A percentile compares a stretch with the other conserved stretches of the same genome.
Evolutionary conservation across 2,113 vertebrate genomes (phyloP).

Genomic region (Rhinoderma darwinii): DNA sequence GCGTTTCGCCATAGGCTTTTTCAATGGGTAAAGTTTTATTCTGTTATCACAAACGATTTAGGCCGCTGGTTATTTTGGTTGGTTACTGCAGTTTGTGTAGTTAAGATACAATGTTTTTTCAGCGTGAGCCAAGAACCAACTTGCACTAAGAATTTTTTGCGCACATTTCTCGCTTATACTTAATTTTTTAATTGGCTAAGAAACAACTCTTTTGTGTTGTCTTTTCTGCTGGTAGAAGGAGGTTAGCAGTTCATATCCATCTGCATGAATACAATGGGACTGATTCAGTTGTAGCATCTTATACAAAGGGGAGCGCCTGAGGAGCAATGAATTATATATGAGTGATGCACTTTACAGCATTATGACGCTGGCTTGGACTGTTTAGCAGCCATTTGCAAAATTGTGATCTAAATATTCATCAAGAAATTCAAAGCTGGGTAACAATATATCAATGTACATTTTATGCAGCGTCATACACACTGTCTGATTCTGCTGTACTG

Average conservation of each 20-base stretch:
- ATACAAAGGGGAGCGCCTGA: not conserved
- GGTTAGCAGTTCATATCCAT: slow-evolving; percentile 15
- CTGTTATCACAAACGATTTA: not conserved
- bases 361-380: not conserved
- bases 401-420: slow-evolving; percentile 25
- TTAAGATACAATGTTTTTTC: not conserved
- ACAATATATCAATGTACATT: not conserved
- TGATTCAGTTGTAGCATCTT: not conserved
- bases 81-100: not conserved
- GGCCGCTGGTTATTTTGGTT: too few relatives aligned
- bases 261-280: slow-evolving; percentile 14
- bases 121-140: not conserved
- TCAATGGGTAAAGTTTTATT: not conserved
- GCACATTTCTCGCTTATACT: not conserved
- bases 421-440: not conserved
- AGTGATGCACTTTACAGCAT: slow-evolving; percentile 30
- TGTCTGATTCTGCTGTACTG: not conserved
- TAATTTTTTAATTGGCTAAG: not conserved
- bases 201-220: not conserved
- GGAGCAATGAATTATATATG: slow-evolving; percentile 45
- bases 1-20: not conserved
- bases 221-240: not conserved
- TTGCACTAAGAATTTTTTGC: not conserved
- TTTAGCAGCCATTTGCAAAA: slow-evolving; percentile 5
- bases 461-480: not conserved